Base-by-base conservation (phyloP, 2,888 invertebrate genomes). In the Ichneumoninae sp. region DNA sequence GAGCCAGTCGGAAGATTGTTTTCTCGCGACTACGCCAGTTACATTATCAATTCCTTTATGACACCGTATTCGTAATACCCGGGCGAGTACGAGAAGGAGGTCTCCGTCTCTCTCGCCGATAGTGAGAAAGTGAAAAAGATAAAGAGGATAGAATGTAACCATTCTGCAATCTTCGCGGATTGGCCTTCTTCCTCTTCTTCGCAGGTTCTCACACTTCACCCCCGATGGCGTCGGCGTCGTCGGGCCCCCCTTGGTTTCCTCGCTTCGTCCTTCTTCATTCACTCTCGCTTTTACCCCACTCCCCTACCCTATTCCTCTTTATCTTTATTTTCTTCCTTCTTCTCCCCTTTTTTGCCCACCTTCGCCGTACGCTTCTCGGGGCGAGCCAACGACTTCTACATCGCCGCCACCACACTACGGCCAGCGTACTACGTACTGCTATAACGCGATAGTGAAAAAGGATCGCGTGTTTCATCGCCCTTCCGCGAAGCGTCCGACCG, bases 41-140 rank as follows among this genome's bases (percentile, higher is more conserved):
- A 92, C 92, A 92, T 93, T 93, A 93, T 93, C 93, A 93, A 93
- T 93, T 93, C 93, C 92, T 92, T 92, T 93, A 91, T 91, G 92
- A 90, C 89, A 88, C 87, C 88, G 91, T 90, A 91, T 93, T 93
- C 93, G 93, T 92, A 93, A 93, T 91, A 93, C 89, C 87, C 44
- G 44, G 44, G 16, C 16, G 90, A 88, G 82, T 84, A 83, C 80
- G 80, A 68, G 84, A 82, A 75, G 71, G 84, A 79, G 84, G 78
- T 30, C 26, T 13, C 44, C 13, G 44, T 47, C 44, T 47, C 44
- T 19, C 52, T 54, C 52, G 19, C 52, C 52, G 30, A 70, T 30
- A 52, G 66, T 47, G 65, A 72, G 65, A 71, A 50, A 79, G 68
- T 69, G 62, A 69, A 36, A 69, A 72, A 30, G 44, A 69, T 19